Evolutionary conservation across 2,888 invertebrate species (phyloP), one percentile per base, ranked within the genome.

Genomic region (Apamea sordens): DNA sequence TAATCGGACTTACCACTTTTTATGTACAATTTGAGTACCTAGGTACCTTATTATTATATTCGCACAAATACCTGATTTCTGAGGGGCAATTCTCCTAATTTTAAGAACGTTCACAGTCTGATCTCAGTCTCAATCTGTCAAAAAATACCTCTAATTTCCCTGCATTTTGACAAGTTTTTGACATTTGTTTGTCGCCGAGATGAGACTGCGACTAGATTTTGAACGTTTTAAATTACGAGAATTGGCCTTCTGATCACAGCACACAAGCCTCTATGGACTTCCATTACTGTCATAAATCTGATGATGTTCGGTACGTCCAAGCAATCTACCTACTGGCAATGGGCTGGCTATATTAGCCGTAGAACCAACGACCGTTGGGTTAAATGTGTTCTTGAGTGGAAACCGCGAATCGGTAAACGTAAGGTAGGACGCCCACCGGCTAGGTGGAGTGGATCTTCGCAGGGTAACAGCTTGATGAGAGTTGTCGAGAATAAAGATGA

Each of bases 11-110:
- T 3, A 77, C 41, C 44, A 65, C 65, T 50, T 75, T 75, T 0
- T 47, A 47, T 75, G 6, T 75, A 77, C 65, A 77, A 11, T 47
- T 74, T 21, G 2, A 56, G 64, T 74, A n/a, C n/a, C n/a, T n/a
- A 44, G 65, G 15, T 15, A 6, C 32, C 32, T 63, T 32, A 63
- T 21, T 32, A 32, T 21, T 11, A 5, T 59, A 1, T n/a, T 6
- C n/a, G n/a, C 11, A 13, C 13, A 6, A 32, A 32, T 59, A 1
- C 1, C 13, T n/a, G 5, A n/a, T 13, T 1, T n/a, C n/a, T n/a
- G n/a, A n/a, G n/a, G n/a, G n/a, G n/a, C n/a, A n/a, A n/a, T n/a
- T n/a, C n/a, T n/a, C n/a, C n/a, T n/a, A n/a, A n/a, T n/a, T n/a
- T n/a, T n/a, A n/a, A n/a, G n/a, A n/a, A n/a, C n/a, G n/a, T n/a